Conservation (phyloP, 2,113 vertebrate genomes). For the Pachyramphus minor region DNA sequence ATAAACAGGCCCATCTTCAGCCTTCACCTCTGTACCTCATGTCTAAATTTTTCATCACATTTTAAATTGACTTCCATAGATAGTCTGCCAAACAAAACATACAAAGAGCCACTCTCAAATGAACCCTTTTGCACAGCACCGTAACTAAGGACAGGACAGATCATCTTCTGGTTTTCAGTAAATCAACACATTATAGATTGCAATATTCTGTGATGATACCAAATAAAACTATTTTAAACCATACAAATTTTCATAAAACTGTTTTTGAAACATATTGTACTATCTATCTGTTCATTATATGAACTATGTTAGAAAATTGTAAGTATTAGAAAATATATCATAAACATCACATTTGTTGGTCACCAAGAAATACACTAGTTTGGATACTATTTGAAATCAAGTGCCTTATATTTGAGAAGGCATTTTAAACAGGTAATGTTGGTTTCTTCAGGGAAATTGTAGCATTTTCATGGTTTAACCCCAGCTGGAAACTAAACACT, state of each 20-base stretch:
- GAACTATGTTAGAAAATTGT: not conserved
- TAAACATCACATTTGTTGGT: not conserved
- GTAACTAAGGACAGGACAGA: not conserved
- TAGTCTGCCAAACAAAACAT: not conserved
- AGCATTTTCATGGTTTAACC: not conserved
- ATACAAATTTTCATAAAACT: not conserved
- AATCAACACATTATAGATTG: not conserved
- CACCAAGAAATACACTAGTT: not conserved
- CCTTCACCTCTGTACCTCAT: not conserved
- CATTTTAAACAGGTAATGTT: not conserved
- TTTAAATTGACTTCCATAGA: not conserved
- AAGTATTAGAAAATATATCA: not conserved
- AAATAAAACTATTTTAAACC: not conserved
- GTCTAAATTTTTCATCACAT: not conserved
- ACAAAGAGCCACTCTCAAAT: not conserved
- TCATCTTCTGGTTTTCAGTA: not conserved
- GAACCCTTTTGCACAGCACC: not conserved
- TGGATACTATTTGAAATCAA: not conserved
- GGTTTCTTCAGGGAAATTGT: not conserved
- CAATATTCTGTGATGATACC: not conserved
- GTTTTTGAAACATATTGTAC: not conserved
- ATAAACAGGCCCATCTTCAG: not conserved
- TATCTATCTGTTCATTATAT: not conserved
- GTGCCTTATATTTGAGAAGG: not conserved
- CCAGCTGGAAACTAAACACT: not conserved